A percentile compares a stretch with the other conserved stretches of the same genome.
phyloP scores from a whole-genome alignment of 2,888 invertebrate species.

The Phragmatobia fuliginosa region DNA sequence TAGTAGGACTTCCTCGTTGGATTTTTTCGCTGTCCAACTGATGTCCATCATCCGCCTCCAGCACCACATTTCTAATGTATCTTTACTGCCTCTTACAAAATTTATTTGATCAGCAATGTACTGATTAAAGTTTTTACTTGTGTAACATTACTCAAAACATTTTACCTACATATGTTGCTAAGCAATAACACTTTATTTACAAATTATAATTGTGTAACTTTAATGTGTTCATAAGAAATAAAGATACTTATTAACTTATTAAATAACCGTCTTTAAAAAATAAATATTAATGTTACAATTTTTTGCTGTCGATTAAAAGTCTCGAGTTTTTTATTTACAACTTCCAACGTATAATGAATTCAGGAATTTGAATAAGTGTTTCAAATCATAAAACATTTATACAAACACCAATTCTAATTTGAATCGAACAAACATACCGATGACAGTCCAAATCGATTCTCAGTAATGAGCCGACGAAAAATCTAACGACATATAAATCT shows the following conservation, averaged over 20 bases:
- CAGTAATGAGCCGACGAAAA: slow-evolving; percentile 63
- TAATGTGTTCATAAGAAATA: not conserved
- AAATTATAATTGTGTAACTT: slow-evolving; percentile 1
- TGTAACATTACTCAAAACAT: not conserved
- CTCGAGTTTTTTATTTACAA: not conserved
- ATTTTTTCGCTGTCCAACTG: too few species aligned
- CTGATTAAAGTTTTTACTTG: not conserved
- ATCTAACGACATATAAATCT: slow-evolving; percentile 56
- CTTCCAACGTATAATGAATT: not conserved
- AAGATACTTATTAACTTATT: not conserved
- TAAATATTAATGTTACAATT: not conserved
- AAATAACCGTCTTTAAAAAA: not conserved
- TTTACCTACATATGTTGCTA: not conserved
- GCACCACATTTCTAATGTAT: too few species aligned
- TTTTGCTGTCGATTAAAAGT: not conserved
- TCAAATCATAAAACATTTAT: slow-evolving; percentile 39
- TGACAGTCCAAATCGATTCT: slow-evolving; percentile 65
- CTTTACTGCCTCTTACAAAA: too few species aligned
- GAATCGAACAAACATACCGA: slow-evolving; percentile 50
- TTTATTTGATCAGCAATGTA: not conserved
- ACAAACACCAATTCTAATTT: slow-evolving; percentile 43
- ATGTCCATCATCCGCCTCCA: too few species aligned
- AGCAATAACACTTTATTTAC: not conserved
- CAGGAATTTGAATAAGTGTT: slow-evolving; percentile 3
- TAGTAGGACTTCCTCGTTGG: too few species aligned